phyloP scores from a whole-genome alignment of 1,140 invertebrate species.

The Wasmannia auropunctata region DNA sequence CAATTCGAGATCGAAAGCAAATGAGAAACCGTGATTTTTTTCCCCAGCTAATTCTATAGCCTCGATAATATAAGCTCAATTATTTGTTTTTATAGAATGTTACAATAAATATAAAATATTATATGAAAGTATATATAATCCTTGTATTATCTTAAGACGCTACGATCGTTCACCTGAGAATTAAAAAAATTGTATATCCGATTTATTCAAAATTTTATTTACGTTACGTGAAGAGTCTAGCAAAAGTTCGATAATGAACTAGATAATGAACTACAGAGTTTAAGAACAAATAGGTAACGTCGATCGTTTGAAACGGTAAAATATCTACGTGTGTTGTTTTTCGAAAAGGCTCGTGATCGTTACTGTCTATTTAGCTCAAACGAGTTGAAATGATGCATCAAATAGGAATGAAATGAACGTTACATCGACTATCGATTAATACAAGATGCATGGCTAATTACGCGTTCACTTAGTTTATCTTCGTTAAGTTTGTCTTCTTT shows the following conservation, averaged over 20 bases:
- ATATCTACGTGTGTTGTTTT: constrained; percentile 45
- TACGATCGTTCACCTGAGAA: constrained; percentile 64
- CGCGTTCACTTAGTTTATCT: constrained; percentile 65
- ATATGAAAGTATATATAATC: constrained; percentile 66
- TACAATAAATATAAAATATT: constrained; percentile 70
- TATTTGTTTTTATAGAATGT: constrained; percentile 54
- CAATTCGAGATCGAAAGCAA: constrained; percentile 45
- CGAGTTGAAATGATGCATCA: constrained; percentile 59
- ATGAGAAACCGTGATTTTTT: constrained; percentile 10
- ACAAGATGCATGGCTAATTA: constrained; percentile 47
- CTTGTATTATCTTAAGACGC: constrained; percentile 69
- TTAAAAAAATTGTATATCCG: constrained; percentile 68
- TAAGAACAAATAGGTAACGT: constrained; percentile 43
- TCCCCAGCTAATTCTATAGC: constrained; percentile 44
- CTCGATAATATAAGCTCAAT: constrained; percentile 66
- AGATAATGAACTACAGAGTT: constrained; percentile 59
- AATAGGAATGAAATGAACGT: constrained; percentile 54
- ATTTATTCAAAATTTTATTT: constrained; percentile 66
- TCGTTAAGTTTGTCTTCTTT: constrained; percentile 35
- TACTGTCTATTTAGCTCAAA: constrained; percentile 67
- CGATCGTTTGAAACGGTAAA: constrained; percentile 31
- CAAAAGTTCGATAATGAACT: constrained; percentile 39
- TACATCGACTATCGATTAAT: constrained; percentile 49
- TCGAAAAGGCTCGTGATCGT: constrained; percentile 50
- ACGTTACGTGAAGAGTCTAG: constrained; percentile 47